Evolutionary conservation across 2,113 vertebrate species (phyloP).

Genomic region (Gavia stellata): DNA sequence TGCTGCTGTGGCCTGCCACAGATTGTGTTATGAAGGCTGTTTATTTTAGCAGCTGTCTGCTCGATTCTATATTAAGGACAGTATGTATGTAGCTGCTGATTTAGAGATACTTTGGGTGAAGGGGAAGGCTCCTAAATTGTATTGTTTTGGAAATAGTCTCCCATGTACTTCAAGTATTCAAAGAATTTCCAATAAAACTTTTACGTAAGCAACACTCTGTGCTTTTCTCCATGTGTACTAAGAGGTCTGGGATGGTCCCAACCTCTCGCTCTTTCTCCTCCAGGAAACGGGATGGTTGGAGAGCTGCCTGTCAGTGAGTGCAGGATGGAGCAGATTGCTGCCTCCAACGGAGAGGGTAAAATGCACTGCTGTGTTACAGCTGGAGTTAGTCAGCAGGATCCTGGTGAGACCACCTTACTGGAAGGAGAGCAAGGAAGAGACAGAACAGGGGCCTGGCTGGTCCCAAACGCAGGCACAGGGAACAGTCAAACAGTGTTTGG

Average conservation of each 20-base stretch:
- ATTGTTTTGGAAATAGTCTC: constrained; percentile 60
- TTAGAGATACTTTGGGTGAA: constrained; percentile 6
- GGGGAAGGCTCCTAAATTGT: constrained; percentile 15
- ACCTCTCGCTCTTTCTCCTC: neutral
- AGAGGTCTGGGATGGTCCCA: neutral
- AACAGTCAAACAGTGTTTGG: neutral
- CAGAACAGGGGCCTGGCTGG: neutral
- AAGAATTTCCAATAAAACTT: constrained; percentile 74
- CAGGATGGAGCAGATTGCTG: neutral
- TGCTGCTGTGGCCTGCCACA: constrained; percentile 21
- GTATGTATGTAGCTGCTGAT: constrained; percentile 10
- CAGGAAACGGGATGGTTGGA: neutral
- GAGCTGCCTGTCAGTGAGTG: neutral
- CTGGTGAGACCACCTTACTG: neutral
- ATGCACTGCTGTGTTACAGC: neutral
- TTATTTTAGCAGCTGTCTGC: constrained; percentile 13
- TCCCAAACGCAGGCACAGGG: neutral
- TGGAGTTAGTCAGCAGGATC: neutral
- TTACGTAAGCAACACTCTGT: constrained; percentile 60
- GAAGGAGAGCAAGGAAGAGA: rapidly evolving
- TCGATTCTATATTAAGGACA: neutral
- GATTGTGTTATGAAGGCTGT: neutral
- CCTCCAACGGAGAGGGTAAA: neutral
- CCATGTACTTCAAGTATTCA: constrained; percentile 61
- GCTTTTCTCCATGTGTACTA: neutral